These are phyloP conservation scores for Motacilla alba DNA, from an alignment of 2,113 vertebrate species.

Conservation along the genomic window DNA sequence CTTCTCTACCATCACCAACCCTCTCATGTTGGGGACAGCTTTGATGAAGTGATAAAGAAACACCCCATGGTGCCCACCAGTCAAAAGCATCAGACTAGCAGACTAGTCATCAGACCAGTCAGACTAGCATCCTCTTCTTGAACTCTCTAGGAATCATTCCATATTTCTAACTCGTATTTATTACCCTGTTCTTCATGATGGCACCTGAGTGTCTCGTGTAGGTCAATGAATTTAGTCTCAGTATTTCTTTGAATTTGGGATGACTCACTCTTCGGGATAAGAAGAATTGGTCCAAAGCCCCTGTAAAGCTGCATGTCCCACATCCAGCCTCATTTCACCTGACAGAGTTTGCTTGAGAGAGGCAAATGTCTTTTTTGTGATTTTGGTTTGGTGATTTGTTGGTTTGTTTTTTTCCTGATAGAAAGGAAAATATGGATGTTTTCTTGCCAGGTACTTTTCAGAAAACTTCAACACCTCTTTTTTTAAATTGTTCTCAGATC, in stretches of 20 bases:
- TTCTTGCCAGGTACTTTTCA: not conserved
- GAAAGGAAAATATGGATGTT: not conserved
- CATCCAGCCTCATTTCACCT: not conserved
- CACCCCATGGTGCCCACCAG: not conserved
- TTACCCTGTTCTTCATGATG: not conserved
- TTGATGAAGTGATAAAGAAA: not conserved
- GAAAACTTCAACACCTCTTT: not conserved
- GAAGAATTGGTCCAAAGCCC: not conserved
- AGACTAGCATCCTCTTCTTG: not conserved
- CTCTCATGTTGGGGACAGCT: not conserved
- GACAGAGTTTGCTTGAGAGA: fast-evolving
- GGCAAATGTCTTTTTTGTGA: not conserved
- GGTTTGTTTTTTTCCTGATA: not conserved
- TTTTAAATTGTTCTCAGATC: not conserved
- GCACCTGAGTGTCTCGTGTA: not conserved
- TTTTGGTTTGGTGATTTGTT: not conserved
- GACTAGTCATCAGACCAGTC: no score
- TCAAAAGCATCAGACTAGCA: no score
- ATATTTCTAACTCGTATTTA: not conserved
- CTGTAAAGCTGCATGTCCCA: not conserved
- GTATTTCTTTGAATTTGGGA: not conserved
- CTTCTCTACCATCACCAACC: fast-evolving
- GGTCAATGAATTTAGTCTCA: not conserved
- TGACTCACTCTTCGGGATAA: not conserved
- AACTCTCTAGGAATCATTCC: not conserved